phyloP scores from a whole-genome alignment of 2,113 vertebrate genomes.

The Pelusios castaneus region DNA sequence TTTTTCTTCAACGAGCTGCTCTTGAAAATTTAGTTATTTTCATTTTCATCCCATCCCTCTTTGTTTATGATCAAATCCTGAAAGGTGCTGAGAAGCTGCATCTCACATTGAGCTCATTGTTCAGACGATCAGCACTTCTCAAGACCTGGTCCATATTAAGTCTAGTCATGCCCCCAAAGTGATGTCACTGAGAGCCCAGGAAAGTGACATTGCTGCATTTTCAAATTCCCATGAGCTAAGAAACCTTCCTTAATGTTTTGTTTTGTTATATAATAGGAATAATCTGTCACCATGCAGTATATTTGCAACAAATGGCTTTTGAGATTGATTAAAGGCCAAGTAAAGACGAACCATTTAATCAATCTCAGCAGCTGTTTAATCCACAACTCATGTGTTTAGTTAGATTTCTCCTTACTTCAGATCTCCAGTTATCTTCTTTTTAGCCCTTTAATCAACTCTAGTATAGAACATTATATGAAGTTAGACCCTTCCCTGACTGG shows the following conservation, averaged over 20 bases:
- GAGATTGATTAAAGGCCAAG: conserved; percentile 57
- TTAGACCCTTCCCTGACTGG: rapidly evolving
- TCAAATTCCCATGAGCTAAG: conserved; percentile 35
- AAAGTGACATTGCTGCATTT: conserved; percentile 37
- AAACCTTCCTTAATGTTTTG: conserved; percentile 58
- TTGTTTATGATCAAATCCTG: background rate
- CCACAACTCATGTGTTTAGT: conserved; percentile 28
- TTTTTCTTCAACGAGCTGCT: background rate
- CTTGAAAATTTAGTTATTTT: background rate
- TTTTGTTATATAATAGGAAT: conserved; percentile 59
- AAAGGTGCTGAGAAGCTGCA: background rate
- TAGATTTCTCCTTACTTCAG: background rate
- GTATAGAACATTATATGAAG: background rate
- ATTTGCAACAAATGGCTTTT: conserved; percentile 64
- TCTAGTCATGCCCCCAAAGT: conserved; percentile 29
- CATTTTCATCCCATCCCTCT: background rate
- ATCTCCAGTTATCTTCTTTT: background rate
- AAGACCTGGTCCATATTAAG: rapidly evolving
- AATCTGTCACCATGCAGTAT: conserved; percentile 60
- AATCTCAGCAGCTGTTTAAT: conserved; percentile 62
- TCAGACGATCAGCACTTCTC: background rate
- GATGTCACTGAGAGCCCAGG: conserved; percentile 19
- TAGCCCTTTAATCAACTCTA: background rate
- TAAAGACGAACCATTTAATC: conserved; percentile 69
- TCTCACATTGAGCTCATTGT: rapidly evolving